Conservation (phyloP, 2,888 invertebrate species). For the Eupithecia dodoneata region DNA sequence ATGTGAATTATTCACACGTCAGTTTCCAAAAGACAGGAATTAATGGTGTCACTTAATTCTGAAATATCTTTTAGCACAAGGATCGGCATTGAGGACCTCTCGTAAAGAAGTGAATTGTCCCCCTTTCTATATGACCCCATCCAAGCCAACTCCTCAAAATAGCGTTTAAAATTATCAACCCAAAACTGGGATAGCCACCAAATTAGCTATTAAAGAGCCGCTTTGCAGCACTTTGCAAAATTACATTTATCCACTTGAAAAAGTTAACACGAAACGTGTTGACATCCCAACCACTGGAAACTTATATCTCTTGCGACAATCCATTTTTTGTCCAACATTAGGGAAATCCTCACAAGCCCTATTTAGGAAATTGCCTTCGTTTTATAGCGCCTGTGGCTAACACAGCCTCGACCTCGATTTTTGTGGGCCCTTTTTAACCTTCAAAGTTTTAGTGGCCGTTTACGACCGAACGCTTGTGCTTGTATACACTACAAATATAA, state of each 20-base stretch:
- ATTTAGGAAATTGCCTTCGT: constrained; percentile 77
- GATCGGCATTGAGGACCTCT: not conserved
- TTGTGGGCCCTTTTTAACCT: constrained; percentile 55
- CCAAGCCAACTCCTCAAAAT: not conserved
- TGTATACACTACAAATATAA: constrained; percentile 30
- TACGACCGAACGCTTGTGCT: constrained; percentile 41
- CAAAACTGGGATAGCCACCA: constrained; percentile 1
- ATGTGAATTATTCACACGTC: not conserved
- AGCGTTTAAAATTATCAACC: not conserved
- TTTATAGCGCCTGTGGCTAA: constrained; percentile 74
- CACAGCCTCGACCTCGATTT: constrained; percentile 57
- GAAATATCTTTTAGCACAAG: not conserved
- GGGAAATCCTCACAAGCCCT: constrained; percentile 76
- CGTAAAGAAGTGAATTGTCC: not conserved
- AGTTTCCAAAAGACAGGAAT: not conserved
- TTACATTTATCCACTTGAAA: constrained; percentile 35
- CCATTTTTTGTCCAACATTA: constrained; percentile 77
- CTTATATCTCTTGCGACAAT: constrained; percentile 59
- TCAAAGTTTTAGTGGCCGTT: constrained; percentile 56
- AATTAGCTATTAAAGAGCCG: not conserved
- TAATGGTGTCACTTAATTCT: not conserved
- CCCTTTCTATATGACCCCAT: not conserved
- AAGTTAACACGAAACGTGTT: constrained; percentile 42
- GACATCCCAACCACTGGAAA: constrained; percentile 37
- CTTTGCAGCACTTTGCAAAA: constrained; percentile 21